phyloP scores from a whole-genome alignment of 2,113 vertebrate genomes.

The Tamias sibiricus region DNA sequence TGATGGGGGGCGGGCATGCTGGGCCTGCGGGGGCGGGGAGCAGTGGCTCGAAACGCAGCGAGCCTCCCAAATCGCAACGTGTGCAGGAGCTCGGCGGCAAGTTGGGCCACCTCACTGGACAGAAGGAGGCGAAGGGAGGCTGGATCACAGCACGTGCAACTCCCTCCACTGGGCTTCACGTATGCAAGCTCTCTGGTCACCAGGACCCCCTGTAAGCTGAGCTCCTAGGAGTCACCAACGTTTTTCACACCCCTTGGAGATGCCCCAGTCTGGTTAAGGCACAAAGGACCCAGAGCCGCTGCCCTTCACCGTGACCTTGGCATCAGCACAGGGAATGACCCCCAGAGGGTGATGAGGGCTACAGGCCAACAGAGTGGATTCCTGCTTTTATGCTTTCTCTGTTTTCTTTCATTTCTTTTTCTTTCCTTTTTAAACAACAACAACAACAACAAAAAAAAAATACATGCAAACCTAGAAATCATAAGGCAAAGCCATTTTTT shows the following conservation, averaged over 20 bases:
- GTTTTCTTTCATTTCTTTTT: neutral
- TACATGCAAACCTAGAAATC: neutral
- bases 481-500: neutral
- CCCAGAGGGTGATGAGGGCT: neutral
- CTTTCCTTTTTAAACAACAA: neutral
- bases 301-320: neutral
- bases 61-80: fast-evolving
- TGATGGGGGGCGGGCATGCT: no score
- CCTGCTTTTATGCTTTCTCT: neutral
- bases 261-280: neutral
- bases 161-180: neutral
- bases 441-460: neutral
- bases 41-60: fast-evolving
- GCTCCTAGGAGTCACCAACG: no score
- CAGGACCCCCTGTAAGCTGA: neutral
- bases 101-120: no score
- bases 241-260: neutral
- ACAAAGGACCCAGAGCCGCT: neutral
- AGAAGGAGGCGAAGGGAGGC: neutral
- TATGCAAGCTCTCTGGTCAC: neutral
- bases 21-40: neutral
- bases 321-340: neutral
- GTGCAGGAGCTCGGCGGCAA: fast-evolving
- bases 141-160: neutral
- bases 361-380: neutral